Evolutionary conservation across 2,797 vertebrate genomes (phyloP).

Genomic region (Sebastes trivittatus): DNA sequence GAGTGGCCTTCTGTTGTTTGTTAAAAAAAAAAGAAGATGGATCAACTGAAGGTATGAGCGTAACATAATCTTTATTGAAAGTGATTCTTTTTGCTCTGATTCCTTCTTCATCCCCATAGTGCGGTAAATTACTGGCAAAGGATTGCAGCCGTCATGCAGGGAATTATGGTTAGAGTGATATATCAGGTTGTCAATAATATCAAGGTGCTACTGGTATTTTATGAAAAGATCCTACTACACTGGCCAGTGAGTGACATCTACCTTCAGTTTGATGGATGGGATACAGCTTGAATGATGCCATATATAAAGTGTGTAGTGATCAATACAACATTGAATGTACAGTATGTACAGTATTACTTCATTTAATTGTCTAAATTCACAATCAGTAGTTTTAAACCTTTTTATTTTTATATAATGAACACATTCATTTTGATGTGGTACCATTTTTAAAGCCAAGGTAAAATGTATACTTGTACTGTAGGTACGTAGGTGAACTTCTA

Average conservation of each 20-base stretch:
- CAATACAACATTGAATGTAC: background rate
- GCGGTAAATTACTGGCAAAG: background rate
- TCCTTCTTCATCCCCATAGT: background rate
- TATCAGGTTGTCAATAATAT: background rate
- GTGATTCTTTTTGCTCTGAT: background rate
- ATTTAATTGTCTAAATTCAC: too few species aligned
- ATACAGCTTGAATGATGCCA: background rate
- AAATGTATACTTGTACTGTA: background rate
- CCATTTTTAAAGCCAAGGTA: background rate
- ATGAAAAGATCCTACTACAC: too few species aligned
- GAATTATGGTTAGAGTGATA: background rate
- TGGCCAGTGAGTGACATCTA: background rate
- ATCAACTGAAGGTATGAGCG: background rate
- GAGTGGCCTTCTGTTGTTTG: too few species aligned
- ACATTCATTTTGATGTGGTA: fast-evolving
- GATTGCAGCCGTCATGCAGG: background rate
- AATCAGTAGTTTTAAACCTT: background rate
- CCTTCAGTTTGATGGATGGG: background rate
- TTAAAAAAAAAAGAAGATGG: too few species aligned
- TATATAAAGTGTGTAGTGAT: background rate
- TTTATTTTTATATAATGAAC: background rate
- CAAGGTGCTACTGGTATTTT: background rate
- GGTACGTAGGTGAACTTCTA: background rate
- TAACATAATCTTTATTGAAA: background rate
- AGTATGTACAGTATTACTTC: background rate